Evolutionary conservation across 2,113 vertebrate genomes (phyloP), one percentile per base, ranked within the genome.

Genomic region (Tragelaphus strepsiceros): DNA sequence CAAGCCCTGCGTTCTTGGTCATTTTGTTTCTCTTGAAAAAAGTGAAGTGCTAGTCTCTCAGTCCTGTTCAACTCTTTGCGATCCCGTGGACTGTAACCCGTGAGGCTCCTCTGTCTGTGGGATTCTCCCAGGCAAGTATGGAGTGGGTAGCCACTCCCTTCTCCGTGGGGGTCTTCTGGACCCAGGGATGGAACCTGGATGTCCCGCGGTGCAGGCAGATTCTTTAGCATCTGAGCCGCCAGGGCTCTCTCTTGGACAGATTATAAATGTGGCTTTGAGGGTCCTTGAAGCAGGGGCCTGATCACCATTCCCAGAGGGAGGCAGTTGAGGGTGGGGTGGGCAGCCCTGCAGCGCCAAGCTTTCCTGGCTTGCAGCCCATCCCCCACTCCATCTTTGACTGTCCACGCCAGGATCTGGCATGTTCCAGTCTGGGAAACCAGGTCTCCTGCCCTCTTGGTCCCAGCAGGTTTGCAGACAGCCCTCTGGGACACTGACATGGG

Each of bases 311-410:
- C 56, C 21, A 5, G 12, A 7, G 22, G 6, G 30, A 14, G 28
- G 43, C 51, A 30, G 49, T 4, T n/a, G 46, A 12, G 4, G 2
- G 1, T 3, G 13, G 21, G 5, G 0, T 13, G 67, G 10, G 56
- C 49, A 7, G 19, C 10, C 4, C 14, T 4, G 0, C 51, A 59
- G 62, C 4, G 4, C 7, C 3, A 53, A 39, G 51, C 10, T 1
- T 5, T 59, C 43, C 74, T 6, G 22, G 67, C 46, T 9, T 15
- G 43, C 15, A n/a, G 21, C 6, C 13, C 30, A 17, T 22, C 11
- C 19, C n/a, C 43, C 7, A 14, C n/a, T 0, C 0, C 11, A 9
- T 8, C 14, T 39, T 5, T 5, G 10, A 46, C 58, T 1, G 0
- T 17, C 53, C 2, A 2, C 1, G 0, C 19, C 3, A 26, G n/a